Evolutionary conservation across 2,888 invertebrate species (phyloP).

Genomic region (Mimas tiliae): DNA sequence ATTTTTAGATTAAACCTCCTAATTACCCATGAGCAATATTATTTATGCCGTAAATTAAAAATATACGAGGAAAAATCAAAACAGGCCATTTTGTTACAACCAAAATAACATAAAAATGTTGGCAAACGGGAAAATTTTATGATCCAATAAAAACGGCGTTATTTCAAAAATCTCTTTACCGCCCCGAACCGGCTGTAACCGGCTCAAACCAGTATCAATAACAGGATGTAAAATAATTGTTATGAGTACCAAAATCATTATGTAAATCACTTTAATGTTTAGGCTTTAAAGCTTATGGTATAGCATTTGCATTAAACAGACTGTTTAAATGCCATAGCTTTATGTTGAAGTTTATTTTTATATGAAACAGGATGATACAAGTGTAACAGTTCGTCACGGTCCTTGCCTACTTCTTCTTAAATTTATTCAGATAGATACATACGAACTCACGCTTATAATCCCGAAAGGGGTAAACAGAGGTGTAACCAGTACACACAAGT

Average conservation of each 20-base stretch:
- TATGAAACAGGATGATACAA: too few relatives aligned
- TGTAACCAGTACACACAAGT: too few relatives aligned
- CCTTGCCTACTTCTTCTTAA: too few relatives aligned
- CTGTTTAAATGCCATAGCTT: too few relatives aligned
- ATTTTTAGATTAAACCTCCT: neutral
- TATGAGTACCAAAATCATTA: conserved; percentile 16
- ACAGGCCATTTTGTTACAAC: conserved; percentile 9
- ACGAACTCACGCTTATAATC: too few relatives aligned
- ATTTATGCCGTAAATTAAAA: neutral
- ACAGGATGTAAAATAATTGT: conserved; percentile 22
- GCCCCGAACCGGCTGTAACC: conserved; percentile 17
- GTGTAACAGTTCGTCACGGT: too few relatives aligned
- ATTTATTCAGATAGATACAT: too few relatives aligned
- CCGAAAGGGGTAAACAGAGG: too few relatives aligned
- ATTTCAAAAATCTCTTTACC: conserved; percentile 28
- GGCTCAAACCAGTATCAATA: conserved; percentile 18
- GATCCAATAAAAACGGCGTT: conserved; percentile 19
- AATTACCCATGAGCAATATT: neutral
- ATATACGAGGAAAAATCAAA: neutral
- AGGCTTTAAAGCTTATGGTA: neutral
- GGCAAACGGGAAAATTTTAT: conserved; percentile 22
- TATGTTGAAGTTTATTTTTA: too few relatives aligned
- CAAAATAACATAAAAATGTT: conserved; percentile 18
- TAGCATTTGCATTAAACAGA: too few relatives aligned
- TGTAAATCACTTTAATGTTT: conserved; percentile 15